Percentiles rank a stretch among this genome's conserved stretches.
phyloP scores from a whole-genome alignment of 2,888 invertebrate genomes.

The Caenorhabditis macrosperma region DNA sequence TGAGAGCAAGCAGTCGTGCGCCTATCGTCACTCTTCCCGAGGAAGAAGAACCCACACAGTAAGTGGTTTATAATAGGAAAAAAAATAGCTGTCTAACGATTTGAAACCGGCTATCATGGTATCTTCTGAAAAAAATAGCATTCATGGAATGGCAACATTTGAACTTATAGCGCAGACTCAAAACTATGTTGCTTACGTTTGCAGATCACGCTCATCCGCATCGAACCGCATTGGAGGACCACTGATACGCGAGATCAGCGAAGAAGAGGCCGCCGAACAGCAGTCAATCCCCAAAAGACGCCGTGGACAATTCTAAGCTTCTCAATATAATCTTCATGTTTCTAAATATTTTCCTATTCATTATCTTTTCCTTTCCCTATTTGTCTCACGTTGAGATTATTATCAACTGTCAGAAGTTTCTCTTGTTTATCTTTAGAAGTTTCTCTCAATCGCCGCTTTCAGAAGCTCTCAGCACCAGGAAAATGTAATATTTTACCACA shows the following conservation, averaged over 20 bases:
- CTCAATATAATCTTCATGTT: constrained; percentile 13
- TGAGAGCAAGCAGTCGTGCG: constrained; percentile 10
- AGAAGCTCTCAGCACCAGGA: no score
- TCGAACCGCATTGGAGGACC: constrained; percentile 59
- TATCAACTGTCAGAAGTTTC: no score
- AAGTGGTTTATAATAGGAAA: neutral
- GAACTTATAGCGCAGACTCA: no score
- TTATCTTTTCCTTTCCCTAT: neutral
- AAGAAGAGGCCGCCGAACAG: constrained; percentile 76
- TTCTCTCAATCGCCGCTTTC: constrained; percentile 8
- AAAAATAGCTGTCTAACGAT: no score
- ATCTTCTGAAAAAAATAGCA: no score
- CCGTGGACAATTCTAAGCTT: constrained; percentile 51
- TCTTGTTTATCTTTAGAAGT: no score
- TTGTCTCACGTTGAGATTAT: constrained; percentile 44
- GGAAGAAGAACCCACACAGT: constrained; percentile 63
- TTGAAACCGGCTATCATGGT: no score
- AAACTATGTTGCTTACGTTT: no score
- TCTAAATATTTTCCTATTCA: neutral
- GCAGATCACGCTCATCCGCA: constrained; percentile 23
- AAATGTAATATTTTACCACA: neutral
- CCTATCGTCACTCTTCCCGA: constrained; percentile 72
- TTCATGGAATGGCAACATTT: no score
- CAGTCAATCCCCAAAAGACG: constrained; percentile 70
- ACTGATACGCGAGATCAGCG: constrained; percentile 76